Base-by-base conservation (phyloP, 2,113 vertebrate genomes). In the Oxyruncus cristatus region DNA sequence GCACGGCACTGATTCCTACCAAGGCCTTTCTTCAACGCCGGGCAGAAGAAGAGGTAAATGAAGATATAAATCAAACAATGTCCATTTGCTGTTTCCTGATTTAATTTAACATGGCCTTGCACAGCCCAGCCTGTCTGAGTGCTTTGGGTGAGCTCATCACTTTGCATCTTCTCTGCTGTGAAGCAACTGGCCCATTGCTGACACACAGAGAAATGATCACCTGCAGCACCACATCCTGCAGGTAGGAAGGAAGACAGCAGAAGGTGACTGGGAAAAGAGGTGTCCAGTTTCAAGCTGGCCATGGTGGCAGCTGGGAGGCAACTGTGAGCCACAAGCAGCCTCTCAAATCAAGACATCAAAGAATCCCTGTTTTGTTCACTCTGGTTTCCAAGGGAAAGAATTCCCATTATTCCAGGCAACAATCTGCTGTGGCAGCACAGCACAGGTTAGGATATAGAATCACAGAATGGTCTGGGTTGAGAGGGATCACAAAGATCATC, bases 101-200 rank as follows among this genome's bases (percentile, higher is more conserved):
- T n/a, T 17, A 15, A 46, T 74, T 70, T 53, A 22, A 49, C 0
- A 1, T 4, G 33, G 18, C 14, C 30, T 50, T 37, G 41, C 47
- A 41, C 35, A 27, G 53, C 14, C 52, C 59, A 46, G 0, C 12
- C 39, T 21, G 6, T 33, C 53, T 0, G 1, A 14, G 58, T 10
- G 6, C 41, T 41, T 37, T 52, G n/a, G 76, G 35, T 52, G 67
- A 91, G n/a, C 58, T 82, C 65, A 74, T 67, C 3, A 6, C 72
- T 95, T 58, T 58, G 37, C 24, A 88, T 58, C 59, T 72, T 23
- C 46, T 66, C 55, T 66, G 62, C 41, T n/a, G 22, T 46, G 41
- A 56, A 67, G 33, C 32, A 66, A 59, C 24, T 8, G 49, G 35
- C 88, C 61, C 70, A 47, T 14, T 49, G 22, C 39, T 72, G 68